A percentile compares a stretch with the other conserved stretches of the same genome.
These are phyloP conservation scores for Elanoides forficatus DNA, from an alignment of 2,113 vertebrate species.

Conservation along the genomic window DNA sequence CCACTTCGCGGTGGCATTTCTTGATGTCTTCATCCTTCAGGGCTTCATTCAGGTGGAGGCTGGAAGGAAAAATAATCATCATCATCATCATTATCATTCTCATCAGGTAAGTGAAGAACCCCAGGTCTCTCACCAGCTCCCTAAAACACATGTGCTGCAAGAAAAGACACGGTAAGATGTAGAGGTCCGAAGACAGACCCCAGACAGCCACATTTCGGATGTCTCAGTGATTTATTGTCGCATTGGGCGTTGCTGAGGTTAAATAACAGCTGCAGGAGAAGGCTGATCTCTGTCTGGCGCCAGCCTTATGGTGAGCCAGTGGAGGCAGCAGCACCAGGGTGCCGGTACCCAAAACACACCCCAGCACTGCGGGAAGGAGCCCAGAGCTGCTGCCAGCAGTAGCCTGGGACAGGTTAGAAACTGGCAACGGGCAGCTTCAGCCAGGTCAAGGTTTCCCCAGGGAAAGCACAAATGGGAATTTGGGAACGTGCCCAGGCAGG, in stretches of 20 bases:
- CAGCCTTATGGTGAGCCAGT: fast-evolving
- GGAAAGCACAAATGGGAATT: background rate
- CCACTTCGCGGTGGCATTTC: constrained; percentile 70
- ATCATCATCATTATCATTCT: background rate
- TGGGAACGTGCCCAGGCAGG: background rate
- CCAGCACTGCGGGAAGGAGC: background rate
- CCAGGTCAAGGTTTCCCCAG: background rate
- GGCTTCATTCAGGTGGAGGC: constrained; percentile 60
- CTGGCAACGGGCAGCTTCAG: background rate
- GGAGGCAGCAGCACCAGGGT: background rate
- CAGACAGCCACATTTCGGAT: background rate
- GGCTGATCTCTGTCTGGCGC: background rate
- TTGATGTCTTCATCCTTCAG: constrained; percentile 72
- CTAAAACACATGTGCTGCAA: fast-evolving
- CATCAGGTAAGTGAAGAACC: background rate
- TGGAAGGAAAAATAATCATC: constrained; percentile 32
- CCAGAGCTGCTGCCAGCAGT: background rate
- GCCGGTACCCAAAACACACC: background rate
- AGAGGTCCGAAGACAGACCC: background rate
- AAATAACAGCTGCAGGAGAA: background rate
- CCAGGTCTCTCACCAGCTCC: background rate
- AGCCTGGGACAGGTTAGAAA: background rate
- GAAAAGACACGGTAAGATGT: fast-evolving
- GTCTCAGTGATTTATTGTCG: fast-evolving
- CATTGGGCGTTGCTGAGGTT: background rate